Conservation (phyloP, 2,888 invertebrate species). For the Netelia melanura region DNA sequence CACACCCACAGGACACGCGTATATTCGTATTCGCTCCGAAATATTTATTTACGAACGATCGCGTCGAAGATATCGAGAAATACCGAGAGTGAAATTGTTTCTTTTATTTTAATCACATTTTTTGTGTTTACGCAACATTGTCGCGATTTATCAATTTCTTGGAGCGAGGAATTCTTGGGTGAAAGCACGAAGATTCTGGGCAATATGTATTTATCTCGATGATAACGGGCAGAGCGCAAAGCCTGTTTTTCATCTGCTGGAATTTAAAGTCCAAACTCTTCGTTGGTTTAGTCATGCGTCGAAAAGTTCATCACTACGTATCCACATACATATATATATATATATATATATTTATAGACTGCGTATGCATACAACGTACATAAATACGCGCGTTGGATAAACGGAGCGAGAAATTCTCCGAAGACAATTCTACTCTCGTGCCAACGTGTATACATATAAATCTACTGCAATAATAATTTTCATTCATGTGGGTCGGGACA, state of each 20-base stretch:
- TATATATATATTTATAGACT: background rate
- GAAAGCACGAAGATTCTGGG: background rate
- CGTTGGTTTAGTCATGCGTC: conserved; percentile 15
- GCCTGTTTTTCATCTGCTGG: conserved; percentile 1
- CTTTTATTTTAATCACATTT: background rate
- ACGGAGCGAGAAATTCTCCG: conserved; percentile 54
- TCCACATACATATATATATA: background rate
- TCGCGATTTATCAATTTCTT: conserved; percentile 24
- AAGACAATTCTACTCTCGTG: conserved; percentile 53
- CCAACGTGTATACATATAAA: conserved; percentile 13
- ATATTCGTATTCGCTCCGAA: background rate
- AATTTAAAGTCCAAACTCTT: conserved; percentile 34
- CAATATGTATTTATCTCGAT: background rate
- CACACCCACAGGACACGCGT: background rate
- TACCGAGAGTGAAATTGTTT: background rate
- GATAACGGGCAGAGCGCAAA: background rate
- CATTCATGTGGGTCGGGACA: conserved; percentile 65
- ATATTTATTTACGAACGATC: background rate
- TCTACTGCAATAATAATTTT: conserved; percentile 64
- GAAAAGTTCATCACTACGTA: background rate
- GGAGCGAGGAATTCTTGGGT: background rate
- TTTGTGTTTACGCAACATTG: background rate
- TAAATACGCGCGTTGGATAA: conserved; percentile 22
- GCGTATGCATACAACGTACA: background rate
- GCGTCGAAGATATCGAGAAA: background rate